Evolutionary conservation across 1,140 invertebrate genomes (phyloP).

Genomic region (Drosophila pachea): DNA sequence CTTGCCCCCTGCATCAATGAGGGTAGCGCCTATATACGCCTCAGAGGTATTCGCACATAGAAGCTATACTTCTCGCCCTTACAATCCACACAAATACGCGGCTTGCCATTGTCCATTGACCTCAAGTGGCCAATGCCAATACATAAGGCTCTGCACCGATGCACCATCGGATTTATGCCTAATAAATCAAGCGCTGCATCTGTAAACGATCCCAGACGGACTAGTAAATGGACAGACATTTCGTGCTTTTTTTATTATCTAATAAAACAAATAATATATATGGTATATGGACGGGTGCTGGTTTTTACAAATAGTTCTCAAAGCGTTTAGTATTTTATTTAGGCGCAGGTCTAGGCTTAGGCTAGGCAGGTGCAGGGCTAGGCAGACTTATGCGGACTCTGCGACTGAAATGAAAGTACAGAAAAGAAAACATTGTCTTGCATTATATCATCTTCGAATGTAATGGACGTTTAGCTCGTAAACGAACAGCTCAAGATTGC

Average conservation of each 20-base stretch:
- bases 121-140: conserved; percentile 97
- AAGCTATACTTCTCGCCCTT: conserved; percentile 94
- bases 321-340: conserved; percentile 19
- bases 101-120: conserved; percentile 91
- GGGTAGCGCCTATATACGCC: conserved; percentile 93
- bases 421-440: conserved; percentile 56
- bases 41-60: conserved; percentile 97
- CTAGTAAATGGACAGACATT: conserved; percentile 18
- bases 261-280: conserved; percentile 29
- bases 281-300: conserved; percentile 8
- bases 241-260: conserved; percentile 33
- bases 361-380: conserved; percentile 31
- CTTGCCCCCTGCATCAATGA: conserved; percentile 94
- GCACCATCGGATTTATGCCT: conserved; percentile 93
- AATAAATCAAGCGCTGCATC: conserved; percentile 93
- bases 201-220: conserved; percentile 82
- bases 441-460: conserved; percentile 50
- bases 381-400: conserved; percentile 58
- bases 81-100: conserved; percentile 91
- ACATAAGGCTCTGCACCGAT: conserved; percentile 95
- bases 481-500: neutral
- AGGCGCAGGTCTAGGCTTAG: conserved; percentile 39
- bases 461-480: neutral
- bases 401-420: conserved; percentile 74
- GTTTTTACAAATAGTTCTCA: conserved; percentile 16